A percentile compares a stretch with the other conserved stretches of the same genome.
Conservation (phyloP, 2,113 vertebrate genomes). For the Ammospiza nelsoni region DNA sequence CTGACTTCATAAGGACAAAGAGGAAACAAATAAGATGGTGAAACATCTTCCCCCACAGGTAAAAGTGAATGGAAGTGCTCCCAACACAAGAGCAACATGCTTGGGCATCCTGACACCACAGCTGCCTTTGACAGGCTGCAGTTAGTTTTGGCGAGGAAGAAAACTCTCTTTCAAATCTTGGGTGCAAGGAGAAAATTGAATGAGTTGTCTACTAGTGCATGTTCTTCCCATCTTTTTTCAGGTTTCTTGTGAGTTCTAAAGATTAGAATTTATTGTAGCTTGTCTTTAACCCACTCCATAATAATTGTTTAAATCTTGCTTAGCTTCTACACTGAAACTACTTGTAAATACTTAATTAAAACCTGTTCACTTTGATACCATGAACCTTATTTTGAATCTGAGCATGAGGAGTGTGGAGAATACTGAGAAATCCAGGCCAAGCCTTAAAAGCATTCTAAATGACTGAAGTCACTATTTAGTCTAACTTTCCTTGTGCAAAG, state of each 20-base stretch:
- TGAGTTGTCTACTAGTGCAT: not conserved
- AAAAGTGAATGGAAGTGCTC: not conserved
- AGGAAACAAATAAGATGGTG: not conserved
- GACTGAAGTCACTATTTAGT: constrained; percentile 71
- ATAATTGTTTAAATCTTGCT: not conserved
- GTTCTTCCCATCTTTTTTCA: not conserved
- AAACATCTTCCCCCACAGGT: not conserved
- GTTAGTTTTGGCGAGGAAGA: not conserved
- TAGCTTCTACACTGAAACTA: not conserved
- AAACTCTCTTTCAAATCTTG: not conserved
- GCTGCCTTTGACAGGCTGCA: not conserved
- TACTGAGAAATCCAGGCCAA: constrained; percentile 35
- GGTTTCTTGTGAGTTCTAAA: not conserved
- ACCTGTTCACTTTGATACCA: not conserved
- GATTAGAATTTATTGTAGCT: not conserved
- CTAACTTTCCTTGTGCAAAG: constrained; percentile 36
- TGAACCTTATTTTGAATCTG: not conserved
- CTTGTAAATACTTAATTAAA: constrained; percentile 1
- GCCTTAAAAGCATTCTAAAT: constrained; percentile 64
- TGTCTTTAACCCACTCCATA: not conserved
- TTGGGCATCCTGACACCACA: not conserved
- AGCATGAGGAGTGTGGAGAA: not conserved
- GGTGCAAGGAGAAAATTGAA: not conserved
- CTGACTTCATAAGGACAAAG: not conserved
- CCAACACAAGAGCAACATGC: rapidly evolving